Evolutionary conservation across 1,140 invertebrate genomes (phyloP), one percentile per base, ranked within the genome.

Genomic region (Temnothorax curvispinosus): DNA sequence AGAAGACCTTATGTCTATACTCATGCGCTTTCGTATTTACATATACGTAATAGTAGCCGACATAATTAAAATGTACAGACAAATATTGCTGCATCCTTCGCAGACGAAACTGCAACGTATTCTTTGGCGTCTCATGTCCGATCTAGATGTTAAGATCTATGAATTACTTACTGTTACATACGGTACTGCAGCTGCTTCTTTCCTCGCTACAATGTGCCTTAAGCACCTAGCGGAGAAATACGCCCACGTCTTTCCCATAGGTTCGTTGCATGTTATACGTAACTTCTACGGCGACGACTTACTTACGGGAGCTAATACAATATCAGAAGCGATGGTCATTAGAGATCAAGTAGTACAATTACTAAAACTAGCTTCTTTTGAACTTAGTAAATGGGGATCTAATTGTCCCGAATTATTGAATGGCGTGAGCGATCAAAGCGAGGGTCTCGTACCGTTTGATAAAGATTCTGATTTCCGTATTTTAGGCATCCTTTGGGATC

Each of bases 201-300:
- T 35, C 11, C 5, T 74, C 1, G 71, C 50, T 0, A 74, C 27
- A 2, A 27, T 27, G 2, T 52, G 71, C 4, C 18, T 74, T 6
- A 32, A 7, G 1, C 4, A 74, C 18, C 38, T 74, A 8, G 54
- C 54, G 0, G n/a, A 56, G 0, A 27, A 18, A 11, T 21, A 56
- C 4, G 0, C 47, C 0, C 11, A 13, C 1, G 1, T 0, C 1
- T 74, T 32, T 9, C 47, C 50, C 13, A 8, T 54, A 18, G 50
- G 71, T 0, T 74, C 47, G 2, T 4, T 4, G 2, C 35, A 38
- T 4, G 27, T 74, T 0, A 32, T 13, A 3, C 71, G 50, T 2
- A 35, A 74, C 5, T 74, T 74, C 5, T 74, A 74, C 9, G 35
- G 54, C 0, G 71, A 74, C 71, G 50, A 74, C 5, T 27, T 74